Percentiles rank a stretch among this genome's conserved stretches.
These are phyloP conservation scores for Galaxea fascicularis DNA, from an alignment of 92 coral and sea anemone genomes.

Conservation along the genomic window DNA sequence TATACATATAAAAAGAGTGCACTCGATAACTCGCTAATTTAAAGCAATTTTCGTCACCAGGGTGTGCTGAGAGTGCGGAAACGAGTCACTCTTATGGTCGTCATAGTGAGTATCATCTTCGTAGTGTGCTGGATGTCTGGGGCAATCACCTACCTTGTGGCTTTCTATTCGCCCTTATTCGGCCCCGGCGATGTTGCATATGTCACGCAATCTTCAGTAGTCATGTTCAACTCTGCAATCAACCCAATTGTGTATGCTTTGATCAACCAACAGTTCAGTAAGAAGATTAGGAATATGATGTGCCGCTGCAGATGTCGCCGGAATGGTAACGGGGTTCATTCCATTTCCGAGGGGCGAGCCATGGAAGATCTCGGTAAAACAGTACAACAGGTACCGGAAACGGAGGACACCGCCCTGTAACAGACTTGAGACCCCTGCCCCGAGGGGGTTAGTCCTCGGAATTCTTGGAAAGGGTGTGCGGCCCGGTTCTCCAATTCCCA, in stretches of 20 bases:
- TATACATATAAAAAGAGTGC: no score
- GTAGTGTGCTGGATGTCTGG: not conserved
- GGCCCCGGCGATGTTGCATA: not conserved
- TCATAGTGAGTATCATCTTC: not conserved
- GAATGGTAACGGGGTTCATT: not conserved
- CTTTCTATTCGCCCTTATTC: not conserved
- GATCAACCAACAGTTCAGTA: not conserved
- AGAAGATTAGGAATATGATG: not conserved
- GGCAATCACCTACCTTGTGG: not conserved
- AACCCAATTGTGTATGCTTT: conserved; percentile 7
- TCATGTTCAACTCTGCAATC: not conserved
- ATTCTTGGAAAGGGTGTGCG: no score
- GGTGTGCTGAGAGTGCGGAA: not conserved
- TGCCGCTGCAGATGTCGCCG: not conserved
- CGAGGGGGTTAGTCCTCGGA: no score
- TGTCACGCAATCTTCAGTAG: conserved; percentile 2
- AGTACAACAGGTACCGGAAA: no score
- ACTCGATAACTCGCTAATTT: no score
- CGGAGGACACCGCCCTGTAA: no score
- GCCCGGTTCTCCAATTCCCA: no score
- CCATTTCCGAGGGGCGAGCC: no score
- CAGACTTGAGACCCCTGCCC: no score
- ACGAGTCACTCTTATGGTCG: not conserved
- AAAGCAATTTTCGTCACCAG: not conserved
- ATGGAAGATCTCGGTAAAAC: no score